These are phyloP conservation scores for Lagria hirta DNA, from an alignment of 2,888 invertebrate genomes.

Conservation along the genomic window DNA sequence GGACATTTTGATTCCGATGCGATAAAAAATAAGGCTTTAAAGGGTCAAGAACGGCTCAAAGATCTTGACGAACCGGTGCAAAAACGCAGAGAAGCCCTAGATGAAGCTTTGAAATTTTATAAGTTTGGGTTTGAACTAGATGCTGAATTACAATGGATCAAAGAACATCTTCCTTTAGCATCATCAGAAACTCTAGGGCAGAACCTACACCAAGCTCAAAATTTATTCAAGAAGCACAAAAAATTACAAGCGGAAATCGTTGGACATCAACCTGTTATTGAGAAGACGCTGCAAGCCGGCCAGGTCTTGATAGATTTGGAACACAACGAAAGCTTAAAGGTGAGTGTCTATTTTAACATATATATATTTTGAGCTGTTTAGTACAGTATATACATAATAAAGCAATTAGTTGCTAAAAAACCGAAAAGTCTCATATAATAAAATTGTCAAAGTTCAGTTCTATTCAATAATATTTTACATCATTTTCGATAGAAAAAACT, in stretches of 20 bases:
- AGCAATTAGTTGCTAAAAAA: too few species aligned
- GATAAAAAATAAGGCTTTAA: constrained; percentile 76
- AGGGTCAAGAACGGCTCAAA: constrained; percentile 69
- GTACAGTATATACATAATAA: too few species aligned
- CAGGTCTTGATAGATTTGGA: constrained; percentile 69
- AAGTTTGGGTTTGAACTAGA: constrained; percentile 93
- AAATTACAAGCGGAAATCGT: constrained; percentile 88
- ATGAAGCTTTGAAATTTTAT: constrained; percentile 82
- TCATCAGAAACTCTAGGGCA: constrained; percentile 74
- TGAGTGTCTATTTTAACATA: too few species aligned
- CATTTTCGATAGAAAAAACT: too few species aligned
- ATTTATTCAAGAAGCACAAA: constrained; percentile 88
- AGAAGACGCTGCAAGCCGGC: constrained; percentile 80
- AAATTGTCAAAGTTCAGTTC: too few species aligned
- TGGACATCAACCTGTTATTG: constrained; percentile 83
- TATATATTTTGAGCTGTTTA: too few species aligned
- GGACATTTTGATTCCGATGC: constrained; percentile 93
- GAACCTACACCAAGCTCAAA: constrained; percentile 90
- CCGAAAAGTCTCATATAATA: too few species aligned
- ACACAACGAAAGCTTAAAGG: constrained; percentile 80
- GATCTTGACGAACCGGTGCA: constrained; percentile 73
- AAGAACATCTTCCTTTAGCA: constrained; percentile 82
- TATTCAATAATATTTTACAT: too few species aligned
- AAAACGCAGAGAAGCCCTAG: constrained; percentile 72
- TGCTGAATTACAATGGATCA: constrained; percentile 93